Evolutionary conservation across 2,113 vertebrate species (phyloP), one percentile per base, ranked within the genome.

Genomic region (Oncorhynchus mykiss): DNA sequence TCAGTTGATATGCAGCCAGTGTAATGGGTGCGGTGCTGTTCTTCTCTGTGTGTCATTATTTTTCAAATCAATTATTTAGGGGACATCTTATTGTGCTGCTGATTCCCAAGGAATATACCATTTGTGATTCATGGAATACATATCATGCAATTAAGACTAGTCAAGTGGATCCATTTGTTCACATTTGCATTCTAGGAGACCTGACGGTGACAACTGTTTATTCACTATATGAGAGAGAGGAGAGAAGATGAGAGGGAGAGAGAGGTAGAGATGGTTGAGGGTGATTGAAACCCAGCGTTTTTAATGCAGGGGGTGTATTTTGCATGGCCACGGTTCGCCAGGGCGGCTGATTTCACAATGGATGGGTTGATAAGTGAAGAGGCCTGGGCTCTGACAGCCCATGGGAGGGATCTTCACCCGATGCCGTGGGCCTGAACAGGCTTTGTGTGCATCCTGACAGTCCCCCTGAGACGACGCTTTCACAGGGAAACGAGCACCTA

Each of bases 51-150:
- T 83, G 87, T 82, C 87, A 90, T 92, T 89, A 87, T 87, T 85
- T 86, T 77, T 25, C 83, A 82, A 89, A 93, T 93, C 90, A 91
- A 92, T 94, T 92, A 93, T 92, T 93, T 86, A 93, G 91, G 80
- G 88, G 87, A 85, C 90, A 86, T 80, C 82, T 71, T 83, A 90
- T 93, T 92, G 90, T 91, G 86, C 82, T 75, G 82, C 88, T 80
- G 87, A 86, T 88, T 88, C 89, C 89, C 80, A 34, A 72, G 87
- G 78, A 89, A 90, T 92, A 92, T 89, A 89, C 84, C 85, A 89
- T 92, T 93, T 93, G 89, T 92, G 90, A 94, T 93, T 93, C 91
- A 93, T 93, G 92, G 92, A 93, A 94, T 93, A 93, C 88, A 93
- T 92, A 93, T 91, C 86, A 90, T 92, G 91, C 91, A 93, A 94